phyloP scores from a whole-genome alignment of 2,797 vertebrate species.

The Pristis pectinata region DNA sequence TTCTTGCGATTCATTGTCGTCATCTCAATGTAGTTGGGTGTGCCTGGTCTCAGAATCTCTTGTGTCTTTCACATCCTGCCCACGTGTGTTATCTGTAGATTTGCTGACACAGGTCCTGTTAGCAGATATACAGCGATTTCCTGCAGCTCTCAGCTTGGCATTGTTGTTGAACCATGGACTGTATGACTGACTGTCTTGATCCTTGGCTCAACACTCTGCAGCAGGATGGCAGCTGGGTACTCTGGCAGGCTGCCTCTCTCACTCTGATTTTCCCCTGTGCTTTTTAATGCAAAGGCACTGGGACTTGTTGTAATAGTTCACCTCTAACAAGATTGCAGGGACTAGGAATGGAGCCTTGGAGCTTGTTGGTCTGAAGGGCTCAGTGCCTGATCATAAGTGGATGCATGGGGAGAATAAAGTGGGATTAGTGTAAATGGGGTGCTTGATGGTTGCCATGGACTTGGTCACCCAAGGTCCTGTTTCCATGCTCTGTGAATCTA shows the following conservation, averaged over 20 bases:
- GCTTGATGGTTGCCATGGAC: no score
- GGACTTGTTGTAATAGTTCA: not conserved
- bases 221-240: not conserved
- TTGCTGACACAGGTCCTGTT: not conserved
- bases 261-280: not conserved
- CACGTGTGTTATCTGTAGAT: not conserved
- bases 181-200: not conserved
- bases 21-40: no score
- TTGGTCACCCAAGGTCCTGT: no score
- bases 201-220: no score
- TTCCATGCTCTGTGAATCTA: no score
- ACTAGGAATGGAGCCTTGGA: not conserved
- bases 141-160: not conserved
- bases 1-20: not conserved
- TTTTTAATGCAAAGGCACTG: not conserved
- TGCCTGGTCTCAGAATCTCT: not conserved
- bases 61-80: not conserved
- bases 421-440: no score
- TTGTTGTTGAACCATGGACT: not conserved
- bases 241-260: not conserved
- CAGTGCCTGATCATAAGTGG: not conserved
- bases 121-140: not conserved
- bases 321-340: not conserved
- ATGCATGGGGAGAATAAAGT: no score
- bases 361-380: not conserved